Base-by-base conservation (phyloP, 1,140 invertebrate species). In the Holotrichia oblita region DNA sequence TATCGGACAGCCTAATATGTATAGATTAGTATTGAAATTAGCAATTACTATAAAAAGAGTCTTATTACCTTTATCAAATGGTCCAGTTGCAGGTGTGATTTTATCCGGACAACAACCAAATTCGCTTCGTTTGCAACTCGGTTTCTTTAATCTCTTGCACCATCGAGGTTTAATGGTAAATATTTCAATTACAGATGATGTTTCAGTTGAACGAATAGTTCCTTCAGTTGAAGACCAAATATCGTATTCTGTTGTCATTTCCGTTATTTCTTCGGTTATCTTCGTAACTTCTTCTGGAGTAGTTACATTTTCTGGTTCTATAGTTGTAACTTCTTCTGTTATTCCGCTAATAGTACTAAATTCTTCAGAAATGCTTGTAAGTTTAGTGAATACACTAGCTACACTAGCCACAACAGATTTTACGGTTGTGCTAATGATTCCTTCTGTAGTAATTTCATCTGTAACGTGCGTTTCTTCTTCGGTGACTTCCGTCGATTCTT, bases 101-200 rank as follows among this genome's bases (percentile, higher is more conserved):
- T 92, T 93, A 86, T 99, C 97, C 17, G 93, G 93, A 87, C 98
- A 99, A 85, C 97, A 99, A 12, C 97, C 97, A 85, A 94, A 98
- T 80, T 91, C 86, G 12, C 93, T 90, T 24, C 89, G 91, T 17
- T 90, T 89, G 83, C 97, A 98, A 69, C 88, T 88, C 44, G 89
- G 87, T 78, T 87, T 88, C 78, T 89, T 90, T 80, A 88, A 90
- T 0, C 88, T 85, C 82, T 91, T 93, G 81, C 93, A 94, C 84
- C 92, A 92, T 48, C 87, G 87, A 12, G 87, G 81, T 79, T 88
- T 90, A 48, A 87, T 84, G 6, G 86, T 87, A 78, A 91, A 86
- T 20, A 89, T 87, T 0, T 85, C 85, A 0, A 89, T 90, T 20
- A 89, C 84, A 1, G 87, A 83, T n/a, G 88, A 85, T 20, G 83